Evolutionary conservation across 2,888 invertebrate species (phyloP).

Genomic region (Sicus ferrugineus): DNA sequence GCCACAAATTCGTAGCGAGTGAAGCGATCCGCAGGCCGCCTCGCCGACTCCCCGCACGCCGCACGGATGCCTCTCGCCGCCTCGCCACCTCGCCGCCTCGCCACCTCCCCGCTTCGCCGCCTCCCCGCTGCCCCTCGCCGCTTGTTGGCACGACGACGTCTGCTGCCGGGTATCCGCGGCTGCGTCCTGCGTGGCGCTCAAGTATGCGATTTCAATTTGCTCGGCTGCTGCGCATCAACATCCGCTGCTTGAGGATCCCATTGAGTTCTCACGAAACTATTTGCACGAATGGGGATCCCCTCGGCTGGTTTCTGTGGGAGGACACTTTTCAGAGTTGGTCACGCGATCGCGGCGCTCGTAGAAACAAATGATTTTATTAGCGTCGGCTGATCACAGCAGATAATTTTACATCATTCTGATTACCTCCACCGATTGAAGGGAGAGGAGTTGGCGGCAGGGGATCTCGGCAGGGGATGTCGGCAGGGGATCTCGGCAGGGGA

Average conservation of each 20-base stretch:
- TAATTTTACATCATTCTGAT: conserved; percentile 58
- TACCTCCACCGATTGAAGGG: conserved; percentile 42
- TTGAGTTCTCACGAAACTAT: conserved; percentile 59
- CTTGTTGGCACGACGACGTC: background rate
- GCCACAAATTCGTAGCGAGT: conserved; percentile 56
- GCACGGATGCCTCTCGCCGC: background rate
- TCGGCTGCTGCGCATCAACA: conserved; percentile 47
- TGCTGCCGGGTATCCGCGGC: conserved; percentile 33
- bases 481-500: too few relatives aligned
- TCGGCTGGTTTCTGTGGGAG: background rate
- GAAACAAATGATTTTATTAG: conserved; percentile 58
- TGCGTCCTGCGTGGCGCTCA: conserved; percentile 47
- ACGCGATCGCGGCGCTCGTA: conserved; percentile 47
- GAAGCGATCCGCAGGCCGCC: conserved; percentile 41
- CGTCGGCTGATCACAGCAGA: conserved; percentile 58
- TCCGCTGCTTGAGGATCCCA: conserved; percentile 3
- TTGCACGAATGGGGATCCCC: conserved; percentile 51
- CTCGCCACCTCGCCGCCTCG: conserved; percentile 12
- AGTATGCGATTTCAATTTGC: conserved; percentile 64
- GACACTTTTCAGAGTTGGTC: conserved; percentile 52
- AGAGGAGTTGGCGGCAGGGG: too few relatives aligned
- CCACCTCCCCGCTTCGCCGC: conserved; percentile 20
- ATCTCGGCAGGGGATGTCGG: too few relatives aligned
- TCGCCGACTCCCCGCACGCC: background rate
- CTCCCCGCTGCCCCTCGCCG: background rate